Evolutionary conservation across 2,797 vertebrate species (phyloP), one percentile per base, ranked within the genome.

Genomic region (Chelonia mydas): DNA sequence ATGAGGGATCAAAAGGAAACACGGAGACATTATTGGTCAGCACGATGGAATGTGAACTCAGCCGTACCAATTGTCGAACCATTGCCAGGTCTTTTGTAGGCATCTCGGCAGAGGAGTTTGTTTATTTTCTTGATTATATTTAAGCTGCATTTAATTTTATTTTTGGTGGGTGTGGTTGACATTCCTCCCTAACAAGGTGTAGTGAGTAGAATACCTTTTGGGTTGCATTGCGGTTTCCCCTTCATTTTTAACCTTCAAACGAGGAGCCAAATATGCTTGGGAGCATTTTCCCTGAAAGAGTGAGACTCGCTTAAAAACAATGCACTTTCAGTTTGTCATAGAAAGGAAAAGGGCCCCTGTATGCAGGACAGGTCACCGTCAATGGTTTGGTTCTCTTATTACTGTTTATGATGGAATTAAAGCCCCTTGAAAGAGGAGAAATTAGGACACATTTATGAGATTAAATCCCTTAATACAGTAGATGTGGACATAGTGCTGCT

Each of bases 381-480:
- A 55, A 21, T 87, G 49, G 45, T 96, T 94, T n/a, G 78, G 78
- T 55, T 83, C 94, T 88, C 80, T 93, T 82, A 82, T 93, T 89
- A 49, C 9, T 31, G 55, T 54, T 95, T 77, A 4, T 84, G 81
- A 79, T 94, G 92, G 88, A 94, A 94, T 94, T 91, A 81, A 82
- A 89, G 49, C 3, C 51, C 90, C 86, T 87, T 79, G 37, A 61
- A 90, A 92, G 88, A 9, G 27, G n/a, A 92, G 41, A 94, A 95
- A 90, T 78, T 77, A 94, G n/a, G 83, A 94, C 33, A 88, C 82
- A 53, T 90, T 96, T 91, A 94, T 61, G 87, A 95, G 83, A 95
- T 97, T 92, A 95, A 97, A 89, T 83, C 47, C 85, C 78, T 84
- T 93, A 91, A 94, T 92, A 82, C 55, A 95, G 89, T 93, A 84